Base-by-base conservation (phyloP, 2,888 invertebrate genomes). In the Pammene aurita region DNA sequence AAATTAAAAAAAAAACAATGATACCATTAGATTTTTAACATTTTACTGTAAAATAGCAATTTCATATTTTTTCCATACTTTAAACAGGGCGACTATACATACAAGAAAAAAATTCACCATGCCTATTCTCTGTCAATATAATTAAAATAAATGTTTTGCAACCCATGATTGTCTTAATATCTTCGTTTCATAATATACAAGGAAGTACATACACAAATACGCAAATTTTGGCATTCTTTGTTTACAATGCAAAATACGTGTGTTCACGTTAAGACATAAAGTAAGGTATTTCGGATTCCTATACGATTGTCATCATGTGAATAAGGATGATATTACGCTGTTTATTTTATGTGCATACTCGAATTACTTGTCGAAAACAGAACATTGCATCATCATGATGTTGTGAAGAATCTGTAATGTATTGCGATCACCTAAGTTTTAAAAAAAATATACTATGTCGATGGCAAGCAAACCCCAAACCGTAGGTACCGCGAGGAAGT, bases 251-350 rank as follows among this genome's bases (percentile, higher is more conserved):
- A 60, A 58, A 60, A 58, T 13, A 9, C 48, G 41, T 9, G 16
- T 46, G 38, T 58, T 69, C 68, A 41, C 26, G 26, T 18, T 38
- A 46, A 41, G n/a, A 16, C 35, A 63, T 69, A 52, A 58, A 58
- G 10, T 60, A 6, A 38, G 18, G 46, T 44, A 57, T 69, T 69
- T 68, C 44, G 58, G 46, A 64, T 69, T 58, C 68, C 54, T 14
- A 16, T 58, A 64, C 68, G 64, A 54, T 50, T 58, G 42, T 52
- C 44, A 35, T 35, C 56, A 50, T 57, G 14, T 56, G 57, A 64
- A 69, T 64, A 58, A 58, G 64, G 26, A 54, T 68, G 34, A 58
- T 57, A 44, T 62, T 50, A 26, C 16, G 18, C 46, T 26, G 41
- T 13, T 35, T 60, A 16, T n/a, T n/a, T n/a, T 5, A 5, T 65